Base-by-base conservation (phyloP, 2,797 vertebrate genomes). In the Chaetophractus vellerosus region DNA sequence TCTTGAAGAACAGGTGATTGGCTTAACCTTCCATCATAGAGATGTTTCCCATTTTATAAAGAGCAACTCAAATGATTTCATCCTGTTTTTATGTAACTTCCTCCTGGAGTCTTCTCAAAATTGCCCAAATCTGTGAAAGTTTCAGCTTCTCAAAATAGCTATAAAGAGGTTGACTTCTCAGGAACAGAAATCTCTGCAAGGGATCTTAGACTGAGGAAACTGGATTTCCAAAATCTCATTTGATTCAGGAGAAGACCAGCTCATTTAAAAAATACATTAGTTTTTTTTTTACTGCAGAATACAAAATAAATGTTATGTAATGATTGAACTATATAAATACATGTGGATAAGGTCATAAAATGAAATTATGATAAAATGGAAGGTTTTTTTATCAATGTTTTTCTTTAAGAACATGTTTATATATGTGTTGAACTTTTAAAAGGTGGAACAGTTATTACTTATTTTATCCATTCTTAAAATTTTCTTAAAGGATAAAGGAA, bases 111-210 rank as follows among this genome's bases (percentile, higher is more conserved):
- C 41, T 63, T 69, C 59, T 33, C 2, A 41, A 26, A 94, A 85
- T 9, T 86, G 21, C 76, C 78, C 24, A 87, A 76, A 81, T 93
- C 59, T 84, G 50, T 59, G 71, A 45, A 84, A 45, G 72, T 87
- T 93, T 69, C 38, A 90, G n/a, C 59, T 64, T 87, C 72, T 88
- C 48, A 64, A 93, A 88, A 71, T 48, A 55, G 38, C 26, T 61
- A 8, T 36, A 21, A 93, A 33, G 23, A 95, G 87, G 2, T 36
- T 52, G 21, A 69, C 18, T 76, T 84, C 50, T 90, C 9, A 66
- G 75, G 85, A 52, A 48, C 45, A 89, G 64, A 85, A 71, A 24
- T 76, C 81, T 92, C 72, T 69, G 24, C 11, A 84, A 66, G 31
- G 38, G 26, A 2, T 14, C 63, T 74, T 66, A 61, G 36, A 64